phyloP scores from a whole-genome alignment of 1,140 invertebrate genomes.

The Colletes latitarsis region DNA sequence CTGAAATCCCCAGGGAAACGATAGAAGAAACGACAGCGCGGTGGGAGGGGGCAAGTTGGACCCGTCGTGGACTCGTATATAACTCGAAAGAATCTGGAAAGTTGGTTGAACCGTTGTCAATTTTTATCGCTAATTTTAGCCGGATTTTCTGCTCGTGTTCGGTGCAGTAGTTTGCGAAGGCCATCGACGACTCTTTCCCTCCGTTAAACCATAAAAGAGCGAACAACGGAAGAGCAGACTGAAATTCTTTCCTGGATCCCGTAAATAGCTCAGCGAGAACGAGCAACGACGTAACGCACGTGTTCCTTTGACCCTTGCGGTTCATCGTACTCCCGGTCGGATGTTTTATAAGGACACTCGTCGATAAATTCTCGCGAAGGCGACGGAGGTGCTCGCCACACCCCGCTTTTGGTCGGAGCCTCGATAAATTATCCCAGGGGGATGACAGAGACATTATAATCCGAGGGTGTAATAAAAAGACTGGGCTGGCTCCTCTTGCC shows the following conservation, averaged over 20 bases:
- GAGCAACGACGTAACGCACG: conserved; percentile 48
- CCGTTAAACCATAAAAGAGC: neutral
- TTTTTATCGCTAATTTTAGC: neutral
- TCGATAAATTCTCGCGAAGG: conserved; percentile 64
- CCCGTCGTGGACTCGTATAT: conserved; percentile 33
- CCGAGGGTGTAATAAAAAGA: conserved; percentile 63
- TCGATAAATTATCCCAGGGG: conserved; percentile 68
- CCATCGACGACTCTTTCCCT: neutral
- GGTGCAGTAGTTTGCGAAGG: too few species aligned
- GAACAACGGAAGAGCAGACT: neutral
- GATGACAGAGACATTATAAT: conserved; percentile 73
- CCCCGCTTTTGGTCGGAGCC: conserved; percentile 24
- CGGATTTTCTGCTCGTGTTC: too few species aligned
- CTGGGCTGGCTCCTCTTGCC: conserved; percentile 16
- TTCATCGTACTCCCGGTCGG: conserved; percentile 34
- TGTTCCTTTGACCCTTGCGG: conserved; percentile 62
- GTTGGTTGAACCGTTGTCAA: too few species aligned
- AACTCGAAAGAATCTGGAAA: conserved; percentile 55
- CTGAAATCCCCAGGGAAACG: conserved; percentile 50
- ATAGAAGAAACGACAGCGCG: too few species aligned
- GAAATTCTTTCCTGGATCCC: too few species aligned
- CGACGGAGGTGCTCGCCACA: conserved; percentile 31
- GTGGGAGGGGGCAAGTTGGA: neutral
- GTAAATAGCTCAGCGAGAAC: neutral
- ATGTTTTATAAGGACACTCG: conserved; percentile 58